Evolutionary conservation across 2,888 invertebrate genomes (phyloP), one percentile per base, ranked within the genome.

Genomic region (Synanthedon tipuliformis): DNA sequence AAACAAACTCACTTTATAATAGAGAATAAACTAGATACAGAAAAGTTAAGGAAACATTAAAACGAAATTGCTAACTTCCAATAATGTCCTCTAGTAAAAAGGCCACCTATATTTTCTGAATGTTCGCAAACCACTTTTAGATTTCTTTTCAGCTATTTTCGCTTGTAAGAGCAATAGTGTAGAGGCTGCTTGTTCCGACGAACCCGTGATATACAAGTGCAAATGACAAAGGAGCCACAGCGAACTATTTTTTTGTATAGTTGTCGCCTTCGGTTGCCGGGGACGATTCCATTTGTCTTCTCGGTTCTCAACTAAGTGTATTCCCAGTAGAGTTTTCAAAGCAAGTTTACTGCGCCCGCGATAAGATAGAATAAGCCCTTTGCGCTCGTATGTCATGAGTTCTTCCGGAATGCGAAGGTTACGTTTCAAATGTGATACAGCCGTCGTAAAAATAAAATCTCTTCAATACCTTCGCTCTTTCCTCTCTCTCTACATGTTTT

Each of bases 341-440:
- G 71, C 66, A 76, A 80, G 71, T 75, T 78, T 78, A 81, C 75
- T 76, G 75, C 73, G 68, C 57, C 66, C 61, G 68, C 70, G 81
- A 80, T 81, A 80, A 81, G 78, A 79, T 76, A 80, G 65, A 70
- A 73, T 73, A 78, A 78, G 77, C 78, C 79, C 78, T 76, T 69
- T 69, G 71, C 71, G 75, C 73, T 70, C 73, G 71, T 79, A 75
- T 74, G 72, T 78, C 74, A 77, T 72, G 73, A 72, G 64, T 69
- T 68, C 65, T 49, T 49, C 49, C 49, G 12, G 49, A 45, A 12
- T 15, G 15, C 45, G 13, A 45, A 45, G 45, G 45, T 45, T 45
- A 45, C 13, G n/a, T 49, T 49, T 49, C 16, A 49, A 49, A 49
- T 45, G 45, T 15, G 45, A 15, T 45, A 45, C 45, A 45, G 13